These are phyloP conservation scores for Drosophila birchii DNA, from an alignment of 2,888 invertebrate species.

Conservation along the genomic window DNA sequence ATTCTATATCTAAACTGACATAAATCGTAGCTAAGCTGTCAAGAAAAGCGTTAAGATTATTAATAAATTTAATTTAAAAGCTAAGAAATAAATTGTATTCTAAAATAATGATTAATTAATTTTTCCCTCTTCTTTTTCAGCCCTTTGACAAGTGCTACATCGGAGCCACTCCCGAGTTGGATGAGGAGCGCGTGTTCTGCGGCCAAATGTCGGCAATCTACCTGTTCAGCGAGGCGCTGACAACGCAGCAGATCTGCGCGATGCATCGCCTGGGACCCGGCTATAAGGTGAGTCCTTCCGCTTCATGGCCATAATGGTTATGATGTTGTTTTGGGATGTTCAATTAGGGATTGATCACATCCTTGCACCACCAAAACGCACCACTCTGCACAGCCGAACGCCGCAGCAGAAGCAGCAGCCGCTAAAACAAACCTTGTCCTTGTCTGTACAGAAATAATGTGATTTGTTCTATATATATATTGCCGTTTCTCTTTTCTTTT, in stretches of 20 bases:
- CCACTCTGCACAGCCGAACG: slow-evolving; percentile 40
- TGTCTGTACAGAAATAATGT: slow-evolving; percentile 34
- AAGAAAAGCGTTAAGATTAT: no score
- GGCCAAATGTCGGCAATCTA: slow-evolving; percentile 99
- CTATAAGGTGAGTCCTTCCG: slow-evolving; percentile 92
- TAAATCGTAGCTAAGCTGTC: no score
- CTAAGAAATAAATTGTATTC: no score
- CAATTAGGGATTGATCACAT: slow-evolving; percentile 10
- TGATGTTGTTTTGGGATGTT: background rate
- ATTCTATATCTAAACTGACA: no score
- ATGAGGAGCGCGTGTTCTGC: slow-evolving; percentile 98
- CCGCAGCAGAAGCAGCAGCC: slow-evolving; percentile 20
- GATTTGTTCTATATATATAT: slow-evolving; percentile 20
- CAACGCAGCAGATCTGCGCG: slow-evolving; percentile 98
- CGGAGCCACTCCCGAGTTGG: slow-evolving; percentile 98
- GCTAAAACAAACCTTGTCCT: slow-evolving; percentile 14
- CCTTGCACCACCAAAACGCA: slow-evolving; percentile 33
- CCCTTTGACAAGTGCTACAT: slow-evolving; percentile 99
- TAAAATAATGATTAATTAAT: no score
- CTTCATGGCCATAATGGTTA: background rate
- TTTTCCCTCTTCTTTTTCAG: slow-evolving; percentile 85
- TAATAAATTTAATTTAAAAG: no score
- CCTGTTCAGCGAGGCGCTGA: slow-evolving; percentile 98
- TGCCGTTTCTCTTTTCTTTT: slow-evolving; percentile 44
- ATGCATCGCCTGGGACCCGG: slow-evolving; percentile 99